Evolutionary conservation across 1,140 invertebrate genomes (phyloP).

Genomic region (Sipha flava): DNA sequence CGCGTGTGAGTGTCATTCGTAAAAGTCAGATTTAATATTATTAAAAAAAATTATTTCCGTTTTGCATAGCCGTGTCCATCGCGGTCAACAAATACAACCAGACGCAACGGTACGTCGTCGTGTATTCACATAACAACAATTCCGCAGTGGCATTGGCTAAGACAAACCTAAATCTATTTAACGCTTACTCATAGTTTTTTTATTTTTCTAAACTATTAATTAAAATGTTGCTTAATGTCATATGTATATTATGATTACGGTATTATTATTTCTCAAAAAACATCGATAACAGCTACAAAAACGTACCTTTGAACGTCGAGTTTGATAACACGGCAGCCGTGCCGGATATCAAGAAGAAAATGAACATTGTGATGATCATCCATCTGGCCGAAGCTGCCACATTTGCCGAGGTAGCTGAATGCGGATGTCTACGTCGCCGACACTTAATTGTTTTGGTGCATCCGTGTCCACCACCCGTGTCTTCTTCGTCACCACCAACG

Average conservation of each 20-base stretch:
- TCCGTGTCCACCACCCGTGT: neutral
- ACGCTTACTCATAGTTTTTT: neutral
- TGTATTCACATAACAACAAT: neutral
- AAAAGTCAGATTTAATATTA: too few relatives aligned
- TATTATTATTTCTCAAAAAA: neutral
- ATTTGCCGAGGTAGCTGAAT: neutral
- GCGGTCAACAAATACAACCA: constrained; percentile 17
- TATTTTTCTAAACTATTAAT: neutral
- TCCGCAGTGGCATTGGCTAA: constrained; percentile 14
- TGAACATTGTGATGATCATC: neutral
- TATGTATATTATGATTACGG: neutral
- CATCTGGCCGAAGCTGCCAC: neutral
- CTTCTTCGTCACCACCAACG: neutral
- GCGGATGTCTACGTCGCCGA: neutral
- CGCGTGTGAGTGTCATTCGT: neutral
- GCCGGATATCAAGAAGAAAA: neutral
- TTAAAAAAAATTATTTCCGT: neutral
- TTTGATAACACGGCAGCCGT: neutral
- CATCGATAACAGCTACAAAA: neutral
- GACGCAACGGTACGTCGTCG: neutral
- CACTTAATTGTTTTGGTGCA: neutral
- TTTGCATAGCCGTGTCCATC: constrained; percentile 3
- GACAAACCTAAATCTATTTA: neutral
- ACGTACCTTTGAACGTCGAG: neutral
- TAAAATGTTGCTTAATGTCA: neutral